Evolutionary conservation across 2,888 invertebrate genomes (phyloP), one percentile per base, ranked within the genome.

Genomic region (Lithophane semibrunnea): DNA sequence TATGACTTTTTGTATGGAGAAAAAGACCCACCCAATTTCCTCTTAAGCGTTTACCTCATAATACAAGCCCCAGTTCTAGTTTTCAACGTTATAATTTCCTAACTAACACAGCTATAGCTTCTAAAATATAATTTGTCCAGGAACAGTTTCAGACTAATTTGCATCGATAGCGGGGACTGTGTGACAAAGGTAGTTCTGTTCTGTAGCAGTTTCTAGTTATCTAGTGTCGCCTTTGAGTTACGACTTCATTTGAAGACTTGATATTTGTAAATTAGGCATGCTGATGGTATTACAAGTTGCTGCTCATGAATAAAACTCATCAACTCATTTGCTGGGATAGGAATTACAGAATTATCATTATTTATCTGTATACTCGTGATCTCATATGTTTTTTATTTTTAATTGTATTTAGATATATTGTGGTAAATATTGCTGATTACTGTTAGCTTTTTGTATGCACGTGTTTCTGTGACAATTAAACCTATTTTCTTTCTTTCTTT

Each of bases 71-170:
- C 10, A 77, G 12, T 65, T 52, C 54, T 24, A 75, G 67, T 67
- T 78, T 66, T 21, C 21, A 80, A 66, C 60, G 24, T 61, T 66
- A 61, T 83, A 56, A 83, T 83, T 77, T 66, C 13, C 65, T 44
- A 16, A 65, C 60, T 52, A 73, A 61, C 64, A 64, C 10, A 24
- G 21, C 21, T 29, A 49, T 21, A 75, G 37, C 67, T 70, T 70
- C 78, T 68, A 49, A 58, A 83, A 66, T 74, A 68, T 73, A 71
- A 74, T 82, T 78, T 52, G 82, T 68, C 47, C 29, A 75, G 72
- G 69, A 79, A 73, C 24, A 84, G 87, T 86, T 86, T 42, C 42
- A 69, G 77, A 82, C 82, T 82, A 80, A 86, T 86, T 86, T 86
- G 85, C 86, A 86, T 86, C 76, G 73, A 80, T 77, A 69, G 80